A percentile compares a stretch with the other conserved stretches of the same genome.
phyloP scores from a whole-genome alignment of 2,888 invertebrate genomes.

The Noctua janthina region DNA sequence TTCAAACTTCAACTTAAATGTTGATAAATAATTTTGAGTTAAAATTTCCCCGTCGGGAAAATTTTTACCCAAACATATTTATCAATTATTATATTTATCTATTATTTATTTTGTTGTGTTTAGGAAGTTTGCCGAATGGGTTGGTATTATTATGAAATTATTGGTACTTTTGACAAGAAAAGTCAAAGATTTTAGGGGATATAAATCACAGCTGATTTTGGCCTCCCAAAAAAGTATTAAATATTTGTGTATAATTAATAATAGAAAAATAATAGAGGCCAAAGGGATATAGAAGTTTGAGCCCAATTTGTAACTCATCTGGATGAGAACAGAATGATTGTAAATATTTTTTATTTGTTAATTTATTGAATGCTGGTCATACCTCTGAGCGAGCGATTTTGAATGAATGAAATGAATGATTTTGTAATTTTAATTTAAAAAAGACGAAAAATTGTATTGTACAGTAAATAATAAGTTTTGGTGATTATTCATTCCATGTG shows the following conservation, averaged over 20 bases:
- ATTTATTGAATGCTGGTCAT: conserved; percentile 70
- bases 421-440: conserved; percentile 36
- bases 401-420: conserved; percentile 58
- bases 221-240: background rate
- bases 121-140: conserved; percentile 32
- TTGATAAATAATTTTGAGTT: conserved; percentile 81
- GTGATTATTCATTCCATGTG: conserved; percentile 67
- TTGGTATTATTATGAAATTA: conserved; percentile 30
- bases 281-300: background rate
- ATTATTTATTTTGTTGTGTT: background rate
- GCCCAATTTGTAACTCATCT: conserved; percentile 44
- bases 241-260: background rate
- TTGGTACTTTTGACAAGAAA: conserved; percentile 2
- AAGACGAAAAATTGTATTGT: conserved; percentile 56
- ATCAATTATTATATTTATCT: too few relatives aligned
- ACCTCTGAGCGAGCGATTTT: conserved; percentile 23
- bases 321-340: conserved; percentile 39
- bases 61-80: background rate
- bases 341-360: conserved; percentile 61
- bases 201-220: background rate
- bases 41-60: conserved; percentile 5
- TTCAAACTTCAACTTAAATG: conserved; percentile 87
- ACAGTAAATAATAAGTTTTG: conserved; percentile 59
- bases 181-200: background rate
- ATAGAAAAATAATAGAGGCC: background rate